Evolutionary conservation across 2,888 invertebrate genomes (phyloP).

Genomic region (Galeruca laticollis): DNA sequence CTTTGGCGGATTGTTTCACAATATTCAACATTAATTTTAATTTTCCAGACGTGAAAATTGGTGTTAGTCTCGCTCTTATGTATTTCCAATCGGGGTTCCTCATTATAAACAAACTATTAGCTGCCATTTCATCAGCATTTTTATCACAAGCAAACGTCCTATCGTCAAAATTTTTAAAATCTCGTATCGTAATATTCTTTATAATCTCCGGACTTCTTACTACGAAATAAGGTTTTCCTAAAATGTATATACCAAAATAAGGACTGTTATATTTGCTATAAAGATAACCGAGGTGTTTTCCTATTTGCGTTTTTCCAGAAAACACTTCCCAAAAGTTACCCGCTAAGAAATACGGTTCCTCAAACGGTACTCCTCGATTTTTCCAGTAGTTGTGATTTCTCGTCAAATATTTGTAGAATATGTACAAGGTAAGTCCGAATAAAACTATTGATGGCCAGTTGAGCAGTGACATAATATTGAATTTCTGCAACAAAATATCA

Average conservation of each 20-base stretch:
- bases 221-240: conserved; percentile 67
- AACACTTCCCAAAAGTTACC: conserved; percentile 57
- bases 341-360: conserved; percentile 52
- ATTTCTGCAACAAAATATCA: background rate
- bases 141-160: conserved; percentile 67
- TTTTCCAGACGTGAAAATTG: conserved; percentile 70
- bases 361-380: conserved; percentile 51
- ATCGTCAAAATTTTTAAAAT: conserved; percentile 68
- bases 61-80: conserved; percentile 68
- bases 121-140: conserved; percentile 65
- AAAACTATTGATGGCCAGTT: conserved; percentile 43
- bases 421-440: conserved; percentile 39
- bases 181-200: conserved; percentile 66
- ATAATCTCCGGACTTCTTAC: conserved; percentile 66
- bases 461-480: background rate
- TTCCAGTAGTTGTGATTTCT: conserved; percentile 55
- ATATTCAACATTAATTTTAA: conserved; percentile 69
- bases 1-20: conserved; percentile 63
- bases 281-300: conserved; percentile 60
- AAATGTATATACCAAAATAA: conserved; percentile 67
- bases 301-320: conserved; percentile 59
- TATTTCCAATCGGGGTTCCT: conserved; percentile 70
- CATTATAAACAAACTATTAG: conserved; percentile 66
- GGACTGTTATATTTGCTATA: conserved; percentile 59
- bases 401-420: conserved; percentile 49